Evolutionary conservation across 2,888 invertebrate genomes (phyloP), one percentile per base, ranked within the genome.

Genomic region (Megamerina dolium): DNA sequence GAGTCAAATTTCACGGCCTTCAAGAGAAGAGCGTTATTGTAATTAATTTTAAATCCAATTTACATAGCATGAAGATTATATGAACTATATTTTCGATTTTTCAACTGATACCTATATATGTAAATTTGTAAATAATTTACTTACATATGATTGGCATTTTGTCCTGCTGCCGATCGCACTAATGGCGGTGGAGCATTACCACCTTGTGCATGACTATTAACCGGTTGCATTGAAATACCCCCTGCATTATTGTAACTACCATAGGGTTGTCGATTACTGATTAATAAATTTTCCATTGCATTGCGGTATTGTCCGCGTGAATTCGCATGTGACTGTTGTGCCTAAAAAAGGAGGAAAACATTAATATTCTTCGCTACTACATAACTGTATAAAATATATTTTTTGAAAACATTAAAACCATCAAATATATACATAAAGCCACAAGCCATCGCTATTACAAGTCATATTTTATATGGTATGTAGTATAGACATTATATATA

Each of bases 121-220:
- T 35, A 44, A n/a, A n/a, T n/a, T n/a, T n/a, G n/a, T n/a, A n/a
- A n/a, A n/a, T n/a, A n/a, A n/a, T 23, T 10, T 48, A 66, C 69
- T 68, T 63, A 70, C 70, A 70, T 61, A 50, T 68, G 69, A 58
- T 57, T 63, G 45, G 61, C 49, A 50, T 60, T 63, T 50, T 68
- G 69, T 26, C 77, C 78, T 57, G 75, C 74, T 33, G 77, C 71
- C 4, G 65, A 66, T 61, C 78, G 73, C 57, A 78, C 78, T 46
- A 78, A 72, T 36, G 77, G 79, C 45, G 79, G 79, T 50, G 78
- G 79, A 48, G 76, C 74, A 68, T 78, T 78, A n/a, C 59, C 61
- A n/a, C 59, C 61, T 29, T 68, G 65, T 1, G 57, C 54, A 46
- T 64, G 66, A 45, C 48, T 66, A 41, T 63, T 67, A 13, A 68